Percentiles rank a stretch among this genome's conserved stretches.
These are phyloP conservation scores for Heliconius ethilla DNA, from an alignment of 2,888 invertebrate genomes.

Conservation along the genomic window DNA sequence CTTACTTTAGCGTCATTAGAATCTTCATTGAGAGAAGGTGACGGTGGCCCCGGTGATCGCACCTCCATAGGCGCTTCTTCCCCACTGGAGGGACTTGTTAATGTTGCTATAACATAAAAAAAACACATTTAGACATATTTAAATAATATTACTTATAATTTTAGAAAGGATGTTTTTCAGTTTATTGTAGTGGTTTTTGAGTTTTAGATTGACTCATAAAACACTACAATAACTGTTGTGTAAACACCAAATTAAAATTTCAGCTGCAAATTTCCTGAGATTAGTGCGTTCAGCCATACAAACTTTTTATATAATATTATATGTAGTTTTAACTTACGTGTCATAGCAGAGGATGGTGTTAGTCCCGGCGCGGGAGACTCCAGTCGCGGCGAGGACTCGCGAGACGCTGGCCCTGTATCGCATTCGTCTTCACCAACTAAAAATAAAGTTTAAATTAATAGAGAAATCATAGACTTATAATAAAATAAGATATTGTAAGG, in stretches of 20 bases:
- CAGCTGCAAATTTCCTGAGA: too few relatives aligned
- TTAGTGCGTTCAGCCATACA: too few relatives aligned
- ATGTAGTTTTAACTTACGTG: constrained; percentile 62
- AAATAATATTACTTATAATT: neutral
- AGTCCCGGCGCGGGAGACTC: constrained; percentile 83
- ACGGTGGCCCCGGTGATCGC: constrained; percentile 58
- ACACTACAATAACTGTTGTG: too few relatives aligned
- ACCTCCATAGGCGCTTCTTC: constrained; percentile 65
- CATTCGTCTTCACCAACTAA: constrained; percentile 83
- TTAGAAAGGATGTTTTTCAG: too few relatives aligned
- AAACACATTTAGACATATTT: neutral
- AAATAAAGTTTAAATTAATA: neutral
- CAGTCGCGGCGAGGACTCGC: constrained; percentile 88
- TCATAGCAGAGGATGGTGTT: constrained; percentile 72
- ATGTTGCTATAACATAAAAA: constrained; percentile 55
- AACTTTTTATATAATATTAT: too few relatives aligned
- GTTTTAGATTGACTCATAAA: too few relatives aligned
- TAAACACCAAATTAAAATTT: too few relatives aligned
- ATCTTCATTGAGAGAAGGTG: constrained; percentile 69
- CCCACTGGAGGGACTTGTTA: constrained; percentile 71
- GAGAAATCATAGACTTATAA: neutral
- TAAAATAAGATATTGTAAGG: neutral
- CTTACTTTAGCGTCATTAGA: constrained; percentile 74
- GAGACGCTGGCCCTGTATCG: constrained; percentile 84
- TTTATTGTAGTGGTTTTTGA: too few relatives aligned